Evolutionary conservation across 2,888 invertebrate species (phyloP), one percentile per base, ranked within the genome.

Genomic region (Patella caerulea): DNA sequence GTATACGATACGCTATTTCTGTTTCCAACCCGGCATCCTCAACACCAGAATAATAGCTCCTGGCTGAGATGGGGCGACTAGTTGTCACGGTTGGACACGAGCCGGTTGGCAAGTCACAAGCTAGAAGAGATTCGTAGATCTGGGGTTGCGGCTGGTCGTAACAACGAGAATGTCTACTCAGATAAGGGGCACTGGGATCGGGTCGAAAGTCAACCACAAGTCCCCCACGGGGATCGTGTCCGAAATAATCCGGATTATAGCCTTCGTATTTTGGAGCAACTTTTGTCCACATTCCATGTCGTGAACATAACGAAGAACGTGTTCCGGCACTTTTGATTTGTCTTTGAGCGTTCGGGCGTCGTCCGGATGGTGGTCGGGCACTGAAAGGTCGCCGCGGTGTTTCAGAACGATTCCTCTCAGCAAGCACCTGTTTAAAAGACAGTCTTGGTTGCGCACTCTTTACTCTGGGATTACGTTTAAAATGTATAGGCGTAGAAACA

Each of bases 81-180:
- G 75, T 29, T 75, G 77, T 54, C 52, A 53, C 45, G 29, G 72
- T 75, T 79, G 78, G 45, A 80, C 80, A 72, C 14, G 72, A 80
- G 75, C 73, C 82, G 80, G 19, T 76, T 29, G 72, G 80, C 83
- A 75, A 79, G 55, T 73, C 83, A 82, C 86, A 86, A 17, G 87
- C 86, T 7, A 83, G 78, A n/a, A 83, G 75, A n/a, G 79, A 79
- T 12, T 76, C 74, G 71, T 86, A 85, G 78, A 85, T 83, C 78
- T 87, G 86, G 52, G 78, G 83, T 79, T 87, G 86, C 52, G 78
- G 83, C 71, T 86, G 83, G 53, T 87, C 85, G 71, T 83, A 82
- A 78, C 88, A 88, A 11, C 87, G 81, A 1, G 85, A 83, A 78
- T 88, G 88, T 29, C 88, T 75, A 76, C 87, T 87, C 77, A 87